Percentiles rank a stretch among this genome's conserved stretches.
Conservation (phyloP, 2,113 vertebrate species). For the Lophius piscatorius region DNA sequence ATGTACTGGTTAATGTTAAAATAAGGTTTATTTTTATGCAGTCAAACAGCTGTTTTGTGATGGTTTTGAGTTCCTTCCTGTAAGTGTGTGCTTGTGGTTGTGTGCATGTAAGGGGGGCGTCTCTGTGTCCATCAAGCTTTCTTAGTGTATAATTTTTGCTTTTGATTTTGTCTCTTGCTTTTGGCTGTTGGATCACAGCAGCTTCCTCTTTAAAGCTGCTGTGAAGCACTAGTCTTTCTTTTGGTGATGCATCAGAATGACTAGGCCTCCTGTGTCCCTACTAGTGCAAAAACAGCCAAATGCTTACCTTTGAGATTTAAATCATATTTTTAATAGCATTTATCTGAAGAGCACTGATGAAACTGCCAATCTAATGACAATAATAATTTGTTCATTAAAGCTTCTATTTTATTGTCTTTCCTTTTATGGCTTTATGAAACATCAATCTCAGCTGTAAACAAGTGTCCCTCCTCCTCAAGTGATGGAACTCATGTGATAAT, state of each 20-base stretch:
- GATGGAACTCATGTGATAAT: constrained; percentile 15
- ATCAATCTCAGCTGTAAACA: constrained; percentile 10
- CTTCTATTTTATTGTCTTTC: constrained; percentile 14
- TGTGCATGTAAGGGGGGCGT: too few species aligned
- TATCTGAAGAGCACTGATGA: constrained; percentile 5
- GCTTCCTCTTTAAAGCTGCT: not conserved
- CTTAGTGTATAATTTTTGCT: too few species aligned
- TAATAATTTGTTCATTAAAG: constrained; percentile 10
- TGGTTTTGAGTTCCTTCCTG: too few species aligned
- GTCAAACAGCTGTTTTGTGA: too few species aligned
- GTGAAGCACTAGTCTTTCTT: constrained; percentile 9
- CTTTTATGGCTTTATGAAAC: constrained; percentile 13
- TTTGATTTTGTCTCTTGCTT: too few species aligned
- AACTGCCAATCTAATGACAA: constrained; percentile 31
- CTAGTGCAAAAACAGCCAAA: constrained; percentile 19
- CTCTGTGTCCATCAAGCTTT: too few species aligned
- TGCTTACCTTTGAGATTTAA: constrained; percentile 29
- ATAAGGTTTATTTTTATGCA: too few species aligned
- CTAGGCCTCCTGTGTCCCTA: too few species aligned
- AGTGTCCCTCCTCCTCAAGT: too few species aligned
- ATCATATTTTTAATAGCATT: constrained; percentile 34
- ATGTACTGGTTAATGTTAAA: too few species aligned
- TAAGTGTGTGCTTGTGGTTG: too few species aligned
- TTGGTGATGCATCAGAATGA: constrained; percentile 10
- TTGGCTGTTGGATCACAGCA: too few species aligned